These are phyloP conservation scores for Holocentrus rufus DNA, from an alignment of 2,797 vertebrate species.

Conservation along the genomic window DNA sequence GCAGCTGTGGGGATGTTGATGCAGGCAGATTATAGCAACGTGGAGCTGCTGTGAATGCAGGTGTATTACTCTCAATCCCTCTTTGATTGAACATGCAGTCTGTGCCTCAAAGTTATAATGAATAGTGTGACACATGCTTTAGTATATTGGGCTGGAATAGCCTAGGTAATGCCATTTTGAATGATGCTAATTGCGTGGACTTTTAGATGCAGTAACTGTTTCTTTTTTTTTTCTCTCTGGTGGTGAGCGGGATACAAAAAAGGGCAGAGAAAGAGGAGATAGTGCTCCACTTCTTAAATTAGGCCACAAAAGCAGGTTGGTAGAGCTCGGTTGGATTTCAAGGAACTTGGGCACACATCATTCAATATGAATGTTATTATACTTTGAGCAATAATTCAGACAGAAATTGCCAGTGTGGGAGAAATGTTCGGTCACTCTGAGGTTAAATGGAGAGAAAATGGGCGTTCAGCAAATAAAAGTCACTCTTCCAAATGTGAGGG, in stretches of 20 bases:
- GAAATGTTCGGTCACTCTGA: slow-evolving; percentile 52
- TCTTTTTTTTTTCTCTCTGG: slow-evolving; percentile 21
- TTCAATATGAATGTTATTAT: slow-evolving; percentile 39
- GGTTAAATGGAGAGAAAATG: slow-evolving; percentile 60
- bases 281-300: slow-evolving; percentile 68
- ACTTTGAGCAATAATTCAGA: slow-evolving; percentile 36
- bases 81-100: slow-evolving; percentile 44
- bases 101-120: slow-evolving; percentile 36
- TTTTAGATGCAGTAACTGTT: slow-evolving; percentile 33
- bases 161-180: slow-evolving; percentile 46
- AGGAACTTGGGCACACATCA: slow-evolving; percentile 38
- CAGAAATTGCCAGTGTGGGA: slow-evolving; percentile 35
- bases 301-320: slow-evolving; percentile 66
- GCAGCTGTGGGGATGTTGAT: slow-evolving; percentile 60
- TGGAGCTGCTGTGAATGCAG: slow-evolving; percentile 37
- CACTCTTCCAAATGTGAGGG: slow-evolving; percentile 37
- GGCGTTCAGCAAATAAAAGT: slow-evolving; percentile 58
- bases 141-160: slow-evolving; percentile 16
- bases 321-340: slow-evolving; percentile 48
- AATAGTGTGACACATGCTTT: slow-evolving; percentile 30
- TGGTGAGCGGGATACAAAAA: slow-evolving; percentile 53
- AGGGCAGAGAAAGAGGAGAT: slow-evolving; percentile 54
- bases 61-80: slow-evolving; percentile 37
- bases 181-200: slow-evolving; percentile 52
- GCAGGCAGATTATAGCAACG: slow-evolving; percentile 35